A percentile compares a stretch with the other conserved stretches of the same genome.
Evolutionary conservation across 2,888 invertebrate genomes (phyloP).

Genomic region (Volucella inanis): DNA sequence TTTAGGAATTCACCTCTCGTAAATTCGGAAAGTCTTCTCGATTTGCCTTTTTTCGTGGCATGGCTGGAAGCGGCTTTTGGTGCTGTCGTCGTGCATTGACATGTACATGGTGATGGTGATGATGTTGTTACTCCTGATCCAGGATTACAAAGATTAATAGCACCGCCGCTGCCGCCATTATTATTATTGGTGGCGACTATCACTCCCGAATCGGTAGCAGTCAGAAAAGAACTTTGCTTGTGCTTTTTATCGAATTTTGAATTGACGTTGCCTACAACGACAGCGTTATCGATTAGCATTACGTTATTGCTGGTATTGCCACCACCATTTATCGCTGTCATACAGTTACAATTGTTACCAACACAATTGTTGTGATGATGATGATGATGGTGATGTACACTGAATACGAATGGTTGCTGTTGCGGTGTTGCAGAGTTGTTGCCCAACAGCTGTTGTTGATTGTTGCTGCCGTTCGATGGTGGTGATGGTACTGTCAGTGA

Average conservation of each 20-base stretch:
- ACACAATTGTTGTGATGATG: constrained; percentile 67
- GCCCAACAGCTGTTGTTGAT: constrained; percentile 55
- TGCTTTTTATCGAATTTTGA: constrained; percentile 63
- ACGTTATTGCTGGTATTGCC: constrained; percentile 38
- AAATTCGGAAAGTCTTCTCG: constrained; percentile 83
- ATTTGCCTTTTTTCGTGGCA: constrained; percentile 81
- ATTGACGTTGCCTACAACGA: not conserved
- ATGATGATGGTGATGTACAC: constrained; percentile 71
- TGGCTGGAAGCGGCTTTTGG: constrained; percentile 10
- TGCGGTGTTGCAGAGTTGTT: constrained; percentile 56
- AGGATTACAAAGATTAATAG: constrained; percentile 13
- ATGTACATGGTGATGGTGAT: constrained; percentile 45
- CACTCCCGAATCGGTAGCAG: constrained; percentile 48
- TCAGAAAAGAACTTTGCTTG: constrained; percentile 64
- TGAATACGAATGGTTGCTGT: constrained; percentile 68
- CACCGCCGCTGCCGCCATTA: not conserved
- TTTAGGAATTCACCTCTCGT: constrained; percentile 84
- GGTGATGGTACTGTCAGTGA: constrained; percentile 58
- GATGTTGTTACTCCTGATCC: constrained; percentile 40
- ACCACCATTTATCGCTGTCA: constrained; percentile 63
- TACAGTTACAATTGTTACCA: constrained; percentile 68
- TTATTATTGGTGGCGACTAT: not conserved
- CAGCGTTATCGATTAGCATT: constrained; percentile 59
- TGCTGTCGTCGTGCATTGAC: constrained; percentile 59
- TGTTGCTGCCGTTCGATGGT: constrained; percentile 1